Evolutionary conservation across 2,888 invertebrate species (phyloP).

Genomic region (Thumatha senex): DNA sequence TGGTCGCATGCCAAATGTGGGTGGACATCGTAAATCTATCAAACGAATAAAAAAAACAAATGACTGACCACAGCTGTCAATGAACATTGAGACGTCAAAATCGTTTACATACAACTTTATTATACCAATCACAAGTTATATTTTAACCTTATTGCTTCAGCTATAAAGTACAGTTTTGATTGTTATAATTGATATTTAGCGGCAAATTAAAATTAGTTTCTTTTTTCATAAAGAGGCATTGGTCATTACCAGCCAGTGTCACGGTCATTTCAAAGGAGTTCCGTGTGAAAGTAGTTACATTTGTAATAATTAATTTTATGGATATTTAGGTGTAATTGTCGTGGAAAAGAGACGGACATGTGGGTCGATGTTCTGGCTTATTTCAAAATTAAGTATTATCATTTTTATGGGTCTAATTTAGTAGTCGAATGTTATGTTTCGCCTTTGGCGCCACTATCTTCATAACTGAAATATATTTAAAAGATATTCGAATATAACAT

Average conservation of each 20-base stretch:
- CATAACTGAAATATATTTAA: too few species aligned
- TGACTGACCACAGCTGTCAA: slow-evolving; percentile 77
- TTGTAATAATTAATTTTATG: slow-evolving; percentile 76
- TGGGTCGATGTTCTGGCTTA: slow-evolving; percentile 48
- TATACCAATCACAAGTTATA: neutral
- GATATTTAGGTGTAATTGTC: slow-evolving; percentile 70
- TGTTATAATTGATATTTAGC: neutral
- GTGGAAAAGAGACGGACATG: slow-evolving; percentile 66
- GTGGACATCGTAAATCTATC: slow-evolving; percentile 60
- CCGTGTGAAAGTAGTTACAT: slow-evolving; percentile 64
- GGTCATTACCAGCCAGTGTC: slow-evolving; percentile 60
- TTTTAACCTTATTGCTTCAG: neutral
- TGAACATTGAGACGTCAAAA: slow-evolving; percentile 65
- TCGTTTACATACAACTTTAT: slow-evolving; percentile 38
- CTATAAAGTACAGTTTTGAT: slow-evolving; percentile 32
- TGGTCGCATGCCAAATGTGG: slow-evolving; percentile 53
- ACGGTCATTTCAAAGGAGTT: slow-evolving; percentile 59
- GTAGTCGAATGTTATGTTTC: too few species aligned
- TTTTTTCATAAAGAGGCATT: slow-evolving; percentile 47
- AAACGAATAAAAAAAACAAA: slow-evolving; percentile 46
- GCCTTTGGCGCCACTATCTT: too few species aligned
- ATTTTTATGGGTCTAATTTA: neutral
- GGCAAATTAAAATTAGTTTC: slow-evolving; percentile 20
- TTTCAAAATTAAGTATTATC: neutral
- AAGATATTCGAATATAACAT: too few species aligned